These are phyloP conservation scores for Chelmon rostratus DNA, from an alignment of 2,797 vertebrate species.

Conservation along the genomic window DNA sequence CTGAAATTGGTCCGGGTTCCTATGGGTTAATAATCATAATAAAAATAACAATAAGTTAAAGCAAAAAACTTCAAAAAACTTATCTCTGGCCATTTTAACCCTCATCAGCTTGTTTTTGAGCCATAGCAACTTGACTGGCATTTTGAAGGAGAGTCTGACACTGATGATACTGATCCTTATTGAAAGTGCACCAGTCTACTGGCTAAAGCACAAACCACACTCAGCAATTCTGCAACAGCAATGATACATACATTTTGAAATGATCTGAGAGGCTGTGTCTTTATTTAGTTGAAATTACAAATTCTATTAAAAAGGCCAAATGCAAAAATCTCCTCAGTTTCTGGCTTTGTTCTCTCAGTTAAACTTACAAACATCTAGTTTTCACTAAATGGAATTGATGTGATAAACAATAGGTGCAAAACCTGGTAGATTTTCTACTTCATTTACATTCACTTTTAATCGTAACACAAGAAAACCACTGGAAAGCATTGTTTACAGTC, in stretches of 20 bases:
- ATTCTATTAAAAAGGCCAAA: not conserved
- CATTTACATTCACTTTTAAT: conserved; percentile 44
- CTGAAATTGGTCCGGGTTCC: too few species aligned
- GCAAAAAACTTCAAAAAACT: too few species aligned
- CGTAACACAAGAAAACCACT: conserved; percentile 32
- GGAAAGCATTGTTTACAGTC: conserved; percentile 51
- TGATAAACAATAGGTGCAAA: not conserved
- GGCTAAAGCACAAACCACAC: not conserved
- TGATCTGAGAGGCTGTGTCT: not conserved
- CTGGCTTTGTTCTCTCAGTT: not conserved
- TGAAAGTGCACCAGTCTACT: not conserved
- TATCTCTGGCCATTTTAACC: too few species aligned
- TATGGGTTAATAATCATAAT: too few species aligned
- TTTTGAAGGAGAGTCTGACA: too few species aligned
- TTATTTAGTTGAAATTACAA: not conserved
- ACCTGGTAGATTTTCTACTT: not conserved
- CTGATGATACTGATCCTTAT: too few species aligned
- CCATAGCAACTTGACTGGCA: too few species aligned
- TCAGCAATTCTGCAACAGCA: too few species aligned
- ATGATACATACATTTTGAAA: not conserved
- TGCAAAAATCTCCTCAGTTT: not conserved
- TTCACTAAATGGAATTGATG: not conserved
- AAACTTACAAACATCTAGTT: not conserved
- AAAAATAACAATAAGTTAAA: too few species aligned
- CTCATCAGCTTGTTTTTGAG: too few species aligned